Base-by-base conservation (phyloP, 2,888 invertebrate genomes). In the Macaria notata region DNA sequence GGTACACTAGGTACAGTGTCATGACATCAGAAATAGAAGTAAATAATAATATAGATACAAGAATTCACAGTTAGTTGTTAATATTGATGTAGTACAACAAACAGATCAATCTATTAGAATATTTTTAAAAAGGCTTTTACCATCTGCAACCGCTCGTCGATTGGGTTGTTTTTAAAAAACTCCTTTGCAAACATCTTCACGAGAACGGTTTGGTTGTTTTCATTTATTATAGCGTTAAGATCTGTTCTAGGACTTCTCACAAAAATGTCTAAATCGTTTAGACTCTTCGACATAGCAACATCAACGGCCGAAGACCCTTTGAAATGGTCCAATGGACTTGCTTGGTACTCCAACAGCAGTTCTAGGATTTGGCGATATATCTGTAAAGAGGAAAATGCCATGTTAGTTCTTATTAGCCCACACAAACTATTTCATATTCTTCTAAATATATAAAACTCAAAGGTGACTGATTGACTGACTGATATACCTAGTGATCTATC, bases 171-270 rank as follows among this genome's bases (percentile, higher is more conserved):
- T 62, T 68, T 83, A 62, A 78, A 85, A 62, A 75, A 87, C 1
- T 79, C 69, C 4, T 73, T 50, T 8, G 69, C 65, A 56, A 90
- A 88, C 69, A 87, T 79, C 66, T 88, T 88, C 0, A 83, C 70
- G 4, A 90, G 75, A 41, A 85, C 69, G 6, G 71, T 84, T 55
- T 90, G 86, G 54, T 85, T 80, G 0, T 48, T 36, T 6, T 75
- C 68, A 64, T 89, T 88, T 47, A 89, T 88, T 5, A 73, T 41
- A 0, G 73, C 73, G 56, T 90, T 89, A 0, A 89, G 72, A 56
- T 88, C 64, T 0, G 77, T 81, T 41, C 64, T 70, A 0, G 82
- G 73, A 62, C 70, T 76, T 55, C 73, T 76, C n/a, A 88, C 68
- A 52, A 90, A 83, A 31, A 79, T 69, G 8, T 86, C 71, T 3